Percentiles rank a stretch among this genome's conserved stretches.
Evolutionary conservation across 2,888 invertebrate species (phyloP).

Genomic region (Mimas tiliae): DNA sequence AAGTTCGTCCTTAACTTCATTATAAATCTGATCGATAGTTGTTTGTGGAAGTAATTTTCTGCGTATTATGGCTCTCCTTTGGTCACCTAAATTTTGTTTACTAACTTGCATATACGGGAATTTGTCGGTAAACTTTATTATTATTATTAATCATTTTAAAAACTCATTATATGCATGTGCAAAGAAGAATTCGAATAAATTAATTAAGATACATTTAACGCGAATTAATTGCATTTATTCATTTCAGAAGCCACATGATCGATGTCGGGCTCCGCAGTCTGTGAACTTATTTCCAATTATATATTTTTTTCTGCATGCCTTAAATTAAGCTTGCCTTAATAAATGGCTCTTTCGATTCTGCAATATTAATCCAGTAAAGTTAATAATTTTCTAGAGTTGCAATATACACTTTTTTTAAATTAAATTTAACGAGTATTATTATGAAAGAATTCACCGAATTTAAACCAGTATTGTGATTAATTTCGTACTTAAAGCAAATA

Average conservation of each 20-base stretch:
- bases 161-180: conserved; percentile 1
- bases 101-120: too few species aligned
- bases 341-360: neutral
- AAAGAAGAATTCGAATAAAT: conserved; percentile 11
- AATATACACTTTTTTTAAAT: neutral
- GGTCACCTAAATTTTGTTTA: too few species aligned
- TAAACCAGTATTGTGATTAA: too few species aligned
- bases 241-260: conserved; percentile 16
- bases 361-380: neutral
- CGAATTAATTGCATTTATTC: conserved; percentile 19
- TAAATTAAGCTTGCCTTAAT: conserved; percentile 6
- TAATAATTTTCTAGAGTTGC: neutral
- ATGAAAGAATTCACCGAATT: too few species aligned
- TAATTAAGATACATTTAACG: conserved; percentile 20
- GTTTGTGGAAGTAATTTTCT: too few species aligned
- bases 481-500: too few species aligned
- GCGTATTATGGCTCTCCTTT: too few species aligned
- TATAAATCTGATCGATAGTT: too few species aligned
- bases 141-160: neutral
- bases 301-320: neutral
- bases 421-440: too few species aligned
- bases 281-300: neutral
- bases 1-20: too few species aligned
- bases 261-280: conserved; percentile 1
- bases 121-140: too few species aligned